phyloP scores from a whole-genome alignment of 2,888 invertebrate genomes.

The Dynastes tityus region DNA sequence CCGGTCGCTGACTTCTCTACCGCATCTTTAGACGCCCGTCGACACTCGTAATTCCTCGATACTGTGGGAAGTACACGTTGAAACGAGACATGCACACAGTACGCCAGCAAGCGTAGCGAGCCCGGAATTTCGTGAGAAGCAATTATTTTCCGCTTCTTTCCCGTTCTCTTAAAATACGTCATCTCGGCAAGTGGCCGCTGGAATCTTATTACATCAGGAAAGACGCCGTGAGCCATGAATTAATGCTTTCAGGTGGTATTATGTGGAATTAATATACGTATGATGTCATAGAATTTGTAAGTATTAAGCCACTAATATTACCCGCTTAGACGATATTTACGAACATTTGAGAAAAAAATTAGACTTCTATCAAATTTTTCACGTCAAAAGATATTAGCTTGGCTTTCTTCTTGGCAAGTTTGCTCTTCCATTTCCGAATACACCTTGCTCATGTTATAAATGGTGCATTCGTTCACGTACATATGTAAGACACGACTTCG shows the following conservation, averaged over 20 bases:
- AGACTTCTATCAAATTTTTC: too few relatives aligned
- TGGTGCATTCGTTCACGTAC: too few relatives aligned
- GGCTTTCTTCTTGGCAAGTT: too few relatives aligned
- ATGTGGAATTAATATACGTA: too few relatives aligned
- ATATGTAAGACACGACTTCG: too few relatives aligned
- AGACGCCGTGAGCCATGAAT: not conserved
- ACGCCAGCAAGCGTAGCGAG: not conserved
- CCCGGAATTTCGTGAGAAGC: constrained; percentile 21
- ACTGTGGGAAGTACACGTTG: constrained; percentile 2
- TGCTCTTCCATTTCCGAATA: too few relatives aligned
- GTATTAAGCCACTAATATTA: too few relatives aligned
- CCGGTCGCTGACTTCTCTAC: constrained; percentile 27
- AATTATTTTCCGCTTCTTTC: constrained; percentile 26
- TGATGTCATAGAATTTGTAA: too few relatives aligned
- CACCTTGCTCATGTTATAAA: too few relatives aligned
- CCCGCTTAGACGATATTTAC: too few relatives aligned
- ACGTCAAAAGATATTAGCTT: too few relatives aligned
- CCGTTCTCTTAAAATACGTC: not conserved
- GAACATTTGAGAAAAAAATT: too few relatives aligned
- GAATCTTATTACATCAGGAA: not conserved
- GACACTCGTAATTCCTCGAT: constrained; percentile 19
- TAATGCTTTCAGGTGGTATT: not conserved
- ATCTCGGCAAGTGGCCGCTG: not conserved
- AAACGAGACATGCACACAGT: not conserved
- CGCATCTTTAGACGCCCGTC: constrained; percentile 16